Evolutionary conservation across 2,113 vertebrate genomes (phyloP), one percentile per base, ranked within the genome.

Genomic region (Pantherophis guttatus): DNA sequence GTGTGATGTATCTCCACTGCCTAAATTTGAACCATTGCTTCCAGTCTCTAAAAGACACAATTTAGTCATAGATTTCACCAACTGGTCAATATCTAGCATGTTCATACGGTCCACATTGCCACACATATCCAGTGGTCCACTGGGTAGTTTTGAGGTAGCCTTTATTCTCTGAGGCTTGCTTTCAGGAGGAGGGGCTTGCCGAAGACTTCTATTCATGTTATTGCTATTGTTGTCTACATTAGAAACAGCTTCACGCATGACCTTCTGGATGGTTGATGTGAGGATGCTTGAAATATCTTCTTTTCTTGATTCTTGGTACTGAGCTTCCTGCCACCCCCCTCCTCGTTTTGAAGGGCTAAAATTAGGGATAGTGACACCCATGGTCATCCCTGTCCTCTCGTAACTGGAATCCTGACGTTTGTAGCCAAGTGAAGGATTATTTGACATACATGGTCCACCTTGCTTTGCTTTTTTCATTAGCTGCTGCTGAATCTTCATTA

Each of bases 31-130:
- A 86, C 94, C 94, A 89, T 94, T 97, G 8, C 95, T 95, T 7
- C 96, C 96, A 65, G 95, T 94, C 95, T 97, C 95, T 89, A 97
- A 94, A 87, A 97, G 95, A 70, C 97, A 97, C 5, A 97, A 59
- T 44, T 97, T 97, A 94, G 97, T 97, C 92, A 97, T 96, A 75
- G 96, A 97, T 91, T 97, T 96, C 88, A 97, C 97, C 48, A 97
- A 55, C 1, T 97, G 96, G 53, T 96, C 96, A 39, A 97, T 92
- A 88, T 97, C 96, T 9, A 96, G 95, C 23, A 57, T 19, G 53
- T 94, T 96, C 93, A 97, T 70, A 93, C 96, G 96, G 88, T 97
- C 96, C 50, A 96, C 90, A 3, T 95, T 93, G 2, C 93, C 95
- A 86, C 91, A 92, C 50, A 90, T 94, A 11, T 97, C 96, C 93